Conservation (phyloP, 1,140 invertebrate genomes). For the Drosophila baimaii region DNA sequence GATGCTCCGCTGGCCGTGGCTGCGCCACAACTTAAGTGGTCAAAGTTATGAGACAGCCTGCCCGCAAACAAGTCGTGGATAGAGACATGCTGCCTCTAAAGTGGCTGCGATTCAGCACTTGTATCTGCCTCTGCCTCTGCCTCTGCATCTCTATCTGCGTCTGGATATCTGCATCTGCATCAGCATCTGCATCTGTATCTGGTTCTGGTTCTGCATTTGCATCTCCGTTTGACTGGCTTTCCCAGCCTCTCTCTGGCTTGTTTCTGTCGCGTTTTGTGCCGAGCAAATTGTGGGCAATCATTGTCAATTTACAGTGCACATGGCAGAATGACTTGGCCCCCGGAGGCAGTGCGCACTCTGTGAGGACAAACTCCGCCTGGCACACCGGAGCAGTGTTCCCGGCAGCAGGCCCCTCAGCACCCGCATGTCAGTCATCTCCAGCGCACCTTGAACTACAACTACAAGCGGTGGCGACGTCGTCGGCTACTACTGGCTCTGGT, state of each 20-base stretch:
- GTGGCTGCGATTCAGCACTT: constrained; percentile 37
- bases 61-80: constrained; percentile 34
- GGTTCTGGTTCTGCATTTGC: constrained; percentile 38
- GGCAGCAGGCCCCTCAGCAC: constrained; percentile 34
- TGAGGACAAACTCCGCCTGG: constrained; percentile 8
- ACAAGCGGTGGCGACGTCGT: constrained; percentile 31
- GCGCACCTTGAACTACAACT: constrained; percentile 72
- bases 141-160: constrained; percentile 37
- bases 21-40: constrained; percentile 74
- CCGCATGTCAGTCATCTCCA: constrained; percentile 36
- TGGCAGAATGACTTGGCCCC: constrained; percentile 59
- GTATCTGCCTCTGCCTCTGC: constrained; percentile 40
- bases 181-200: constrained; percentile 43
- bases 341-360: constrained; percentile 44
- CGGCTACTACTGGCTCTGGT: constrained; percentile 20
- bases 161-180: constrained; percentile 45
- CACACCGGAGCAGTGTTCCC: not conserved
- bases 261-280: constrained; percentile 49
- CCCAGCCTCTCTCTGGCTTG: constrained; percentile 21
- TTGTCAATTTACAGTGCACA: constrained; percentile 79
- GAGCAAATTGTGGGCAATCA: constrained; percentile 81
- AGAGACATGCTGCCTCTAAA: constrained; percentile 38
- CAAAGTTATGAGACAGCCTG: constrained; percentile 69
- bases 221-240: constrained; percentile 28
- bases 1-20: constrained; percentile 48